A percentile compares a stretch with the other conserved stretches of the same genome.
phyloP scores from a whole-genome alignment of 1,140 invertebrate species.

The Conus betulinus region DNA sequence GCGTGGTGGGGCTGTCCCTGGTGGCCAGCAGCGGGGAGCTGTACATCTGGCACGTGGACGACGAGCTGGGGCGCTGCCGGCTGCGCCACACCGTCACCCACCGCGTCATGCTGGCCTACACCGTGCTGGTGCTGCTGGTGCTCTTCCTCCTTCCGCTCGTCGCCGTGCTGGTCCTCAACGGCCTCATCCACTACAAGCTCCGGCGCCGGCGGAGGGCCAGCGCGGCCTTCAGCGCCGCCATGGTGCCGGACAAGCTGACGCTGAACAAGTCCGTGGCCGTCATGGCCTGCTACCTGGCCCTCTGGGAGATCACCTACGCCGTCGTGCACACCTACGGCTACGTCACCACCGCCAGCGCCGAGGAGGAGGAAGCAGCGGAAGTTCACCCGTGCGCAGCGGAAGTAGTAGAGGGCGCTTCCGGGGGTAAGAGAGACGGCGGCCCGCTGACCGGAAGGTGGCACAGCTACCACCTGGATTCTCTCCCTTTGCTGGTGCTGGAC shows the following conservation, averaged over 20 bases:
- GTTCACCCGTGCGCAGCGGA: too few relatives aligned
- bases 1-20: neutral
- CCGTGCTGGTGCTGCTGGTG: neutral
- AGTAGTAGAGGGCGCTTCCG: too few relatives aligned
- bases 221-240: neutral
- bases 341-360: neutral
- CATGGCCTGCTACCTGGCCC: slow-evolving; percentile 1
- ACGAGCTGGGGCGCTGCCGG: neutral
- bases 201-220: neutral
- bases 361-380: neutral
- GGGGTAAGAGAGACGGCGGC: too few relatives aligned
- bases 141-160: neutral
- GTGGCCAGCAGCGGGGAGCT: neutral
- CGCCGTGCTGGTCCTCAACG: neutral
- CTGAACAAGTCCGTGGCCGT: neutral
- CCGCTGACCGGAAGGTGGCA: neutral
- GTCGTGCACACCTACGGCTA: neutral
- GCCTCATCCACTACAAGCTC: neutral
- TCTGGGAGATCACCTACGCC: slow-evolving; percentile 21
- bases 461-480: neutral
- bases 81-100: neutral
- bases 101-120: neutral
- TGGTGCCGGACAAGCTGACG: neutral
- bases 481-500: slow-evolving; percentile 2
- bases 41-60: slow-evolving; percentile 22